A percentile compares a stretch with the other conserved stretches of the same genome.
Conservation (phyloP, 1,140 invertebrate genomes). For the Aphaenogaster floridana region DNA sequence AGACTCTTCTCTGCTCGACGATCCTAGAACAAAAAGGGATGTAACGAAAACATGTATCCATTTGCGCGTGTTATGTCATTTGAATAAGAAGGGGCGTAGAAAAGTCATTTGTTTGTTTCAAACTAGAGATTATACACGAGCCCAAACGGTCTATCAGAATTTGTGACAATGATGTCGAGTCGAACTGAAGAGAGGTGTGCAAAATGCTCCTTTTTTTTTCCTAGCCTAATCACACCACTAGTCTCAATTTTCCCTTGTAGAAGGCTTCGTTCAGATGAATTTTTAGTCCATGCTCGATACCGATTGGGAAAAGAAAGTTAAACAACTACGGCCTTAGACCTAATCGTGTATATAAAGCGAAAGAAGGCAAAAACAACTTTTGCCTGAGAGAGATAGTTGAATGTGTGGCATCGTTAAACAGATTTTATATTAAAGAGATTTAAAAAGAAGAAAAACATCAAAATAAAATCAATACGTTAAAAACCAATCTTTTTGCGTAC, state of each 20-base stretch:
- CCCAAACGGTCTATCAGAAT: neutral
- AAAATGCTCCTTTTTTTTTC: neutral
- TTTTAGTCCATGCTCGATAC: constrained; percentile 28
- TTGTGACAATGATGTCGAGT: neutral
- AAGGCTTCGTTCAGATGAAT: constrained; percentile 36
- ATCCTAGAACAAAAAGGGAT: neutral
- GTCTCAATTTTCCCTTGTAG: constrained; percentile 1
- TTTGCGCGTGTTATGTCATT: neutral
- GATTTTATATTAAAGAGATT: constrained; percentile 87
- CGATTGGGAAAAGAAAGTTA: constrained; percentile 69
- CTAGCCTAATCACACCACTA: neutral
- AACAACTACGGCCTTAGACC: constrained; percentile 85
- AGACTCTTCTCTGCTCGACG: neutral
- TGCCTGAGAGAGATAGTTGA: constrained; percentile 83
- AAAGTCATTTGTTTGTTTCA: neutral
- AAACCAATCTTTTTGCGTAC: constrained; percentile 73
- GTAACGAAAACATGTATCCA: neutral
- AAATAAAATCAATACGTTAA: constrained; percentile 86
- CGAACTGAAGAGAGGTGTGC: neutral
- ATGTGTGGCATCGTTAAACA: constrained; percentile 86
- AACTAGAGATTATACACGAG: neutral
- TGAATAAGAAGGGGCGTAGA: neutral
- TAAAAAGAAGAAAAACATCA: constrained; percentile 84
- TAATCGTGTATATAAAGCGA: constrained; percentile 85
- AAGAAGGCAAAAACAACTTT: constrained; percentile 82